Evolutionary conservation across 2,888 invertebrate genomes (phyloP), one percentile per base, ranked within the genome.

Genomic region (Drosophila anceps): DNA sequence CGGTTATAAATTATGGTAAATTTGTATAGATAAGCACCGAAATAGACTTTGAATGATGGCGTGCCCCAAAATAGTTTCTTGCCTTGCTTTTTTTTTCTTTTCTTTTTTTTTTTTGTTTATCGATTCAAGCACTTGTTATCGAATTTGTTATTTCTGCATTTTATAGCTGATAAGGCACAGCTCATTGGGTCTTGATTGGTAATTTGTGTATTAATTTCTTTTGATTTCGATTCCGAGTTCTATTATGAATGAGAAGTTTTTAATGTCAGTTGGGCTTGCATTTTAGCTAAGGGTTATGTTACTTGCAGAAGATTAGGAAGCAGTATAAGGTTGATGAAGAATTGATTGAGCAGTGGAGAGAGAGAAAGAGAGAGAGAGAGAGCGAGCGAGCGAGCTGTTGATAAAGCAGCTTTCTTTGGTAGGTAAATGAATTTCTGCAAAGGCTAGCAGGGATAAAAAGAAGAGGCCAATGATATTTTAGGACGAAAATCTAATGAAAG

Each of bases 1-100:
- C 15, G 35, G 41, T n/a, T 46, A 63, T 50, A 73, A 73, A 76
- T 72, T 69, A 80, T 80, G 80, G 24, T 79, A 73, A 76, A 79
- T 72, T 76, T 79, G 44, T 46, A 41, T 37, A 51, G 74, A 78
- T 79, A 79, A 70, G 69, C 37, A 37, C 20, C 37, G 20, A 37
- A 37, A 46, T 44, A 35, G 54, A 77, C 58, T 67, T 71, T 77
- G 73, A 78, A 62, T 66, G 76, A 76, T 70, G 79, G 71, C 67
- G 63, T 55, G 33, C 54, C n/a, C 29, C 20, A 13, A 48, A 18
- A 48, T 68, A 55, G 31, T 31, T 13, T 35, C 24, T 50, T 48
- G 48, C 27, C 48, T 29, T 48, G 2, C 10, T 43, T 41, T 50
- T 50, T 37, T 39, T 41, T 18, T 9, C n/a, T n/a, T n/a, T n/a